Evolutionary conservation across 2,888 invertebrate genomes (phyloP).

Genomic region (Neocrepidodera transversa): DNA sequence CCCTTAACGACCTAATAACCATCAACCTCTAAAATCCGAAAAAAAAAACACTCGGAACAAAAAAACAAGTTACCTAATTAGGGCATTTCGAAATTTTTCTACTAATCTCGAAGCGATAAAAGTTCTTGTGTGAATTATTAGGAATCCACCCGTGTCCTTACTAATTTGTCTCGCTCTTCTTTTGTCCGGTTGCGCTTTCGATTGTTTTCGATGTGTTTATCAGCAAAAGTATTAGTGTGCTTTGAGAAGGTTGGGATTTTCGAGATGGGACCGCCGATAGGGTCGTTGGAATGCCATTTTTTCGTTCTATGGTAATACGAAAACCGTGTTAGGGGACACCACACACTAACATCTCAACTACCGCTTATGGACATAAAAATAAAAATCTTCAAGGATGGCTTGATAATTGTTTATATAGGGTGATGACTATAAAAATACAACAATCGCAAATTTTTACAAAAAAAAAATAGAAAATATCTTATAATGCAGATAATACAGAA

Average conservation of each 20-base stretch:
- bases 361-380: conserved; percentile 36
- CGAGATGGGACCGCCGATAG: conserved; percentile 54
- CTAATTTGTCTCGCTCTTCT: conserved; percentile 59
- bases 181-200: conserved; percentile 56
- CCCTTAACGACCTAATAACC: conserved; percentile 15
- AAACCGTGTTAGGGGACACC: conserved; percentile 51
- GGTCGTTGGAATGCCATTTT: conserved; percentile 54
- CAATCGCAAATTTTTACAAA: too few relatives aligned
- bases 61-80: conserved; percentile 25
- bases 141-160: conserved; percentile 56
- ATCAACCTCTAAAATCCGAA: conserved; percentile 3
- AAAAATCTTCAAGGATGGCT: conserved; percentile 28
- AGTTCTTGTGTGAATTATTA: conserved; percentile 55
- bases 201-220: conserved; percentile 58
- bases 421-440: too few relatives aligned
- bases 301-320: conserved; percentile 44
- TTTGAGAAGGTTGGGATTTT: conserved; percentile 52
- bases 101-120: conserved; percentile 29
- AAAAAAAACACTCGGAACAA: conserved; percentile 2
- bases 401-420: conserved; percentile 20
- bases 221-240: conserved; percentile 55
- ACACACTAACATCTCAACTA: conserved; percentile 44
- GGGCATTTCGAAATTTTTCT: conserved; percentile 21
- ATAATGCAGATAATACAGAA: too few relatives aligned
- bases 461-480: too few relatives aligned